These are phyloP conservation scores for Poecilobothrus nobilitatus DNA, from an alignment of 2,888 invertebrate genomes.

Conservation along the genomic window DNA sequence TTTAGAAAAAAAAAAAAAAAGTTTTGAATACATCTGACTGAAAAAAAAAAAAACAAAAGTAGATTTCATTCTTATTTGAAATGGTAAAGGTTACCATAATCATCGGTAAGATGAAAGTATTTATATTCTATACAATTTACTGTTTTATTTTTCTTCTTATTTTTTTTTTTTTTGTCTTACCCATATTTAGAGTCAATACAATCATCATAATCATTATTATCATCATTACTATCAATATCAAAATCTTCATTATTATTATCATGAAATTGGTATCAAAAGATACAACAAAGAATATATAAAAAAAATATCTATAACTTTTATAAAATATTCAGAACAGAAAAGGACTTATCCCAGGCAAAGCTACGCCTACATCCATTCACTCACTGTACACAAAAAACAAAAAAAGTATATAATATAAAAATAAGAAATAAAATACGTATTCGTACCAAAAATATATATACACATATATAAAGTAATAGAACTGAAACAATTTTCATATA, in stretches of 20 bases:
- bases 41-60: no score
- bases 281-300: background rate
- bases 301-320: background rate
- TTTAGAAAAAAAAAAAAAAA: no score
- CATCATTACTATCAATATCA: background rate
- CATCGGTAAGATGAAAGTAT: background rate
- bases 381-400: background rate
- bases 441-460: background rate
- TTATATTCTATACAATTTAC: no score
- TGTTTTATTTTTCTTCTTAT: no score
- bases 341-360: constrained; percentile 6
- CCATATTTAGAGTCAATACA: background rate
- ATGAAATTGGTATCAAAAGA: background rate
- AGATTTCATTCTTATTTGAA: background rate
- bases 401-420: background rate
- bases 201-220: background rate
- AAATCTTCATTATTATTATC: background rate
- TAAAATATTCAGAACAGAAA: background rate
- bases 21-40: no score
- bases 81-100: background rate
- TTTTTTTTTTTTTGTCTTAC: background rate
- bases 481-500: no score
- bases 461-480: background rate
- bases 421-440: background rate
- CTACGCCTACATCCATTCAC: background rate